Conservation (phyloP, 2,888 invertebrate species). For the Hipparchia semele region DNA sequence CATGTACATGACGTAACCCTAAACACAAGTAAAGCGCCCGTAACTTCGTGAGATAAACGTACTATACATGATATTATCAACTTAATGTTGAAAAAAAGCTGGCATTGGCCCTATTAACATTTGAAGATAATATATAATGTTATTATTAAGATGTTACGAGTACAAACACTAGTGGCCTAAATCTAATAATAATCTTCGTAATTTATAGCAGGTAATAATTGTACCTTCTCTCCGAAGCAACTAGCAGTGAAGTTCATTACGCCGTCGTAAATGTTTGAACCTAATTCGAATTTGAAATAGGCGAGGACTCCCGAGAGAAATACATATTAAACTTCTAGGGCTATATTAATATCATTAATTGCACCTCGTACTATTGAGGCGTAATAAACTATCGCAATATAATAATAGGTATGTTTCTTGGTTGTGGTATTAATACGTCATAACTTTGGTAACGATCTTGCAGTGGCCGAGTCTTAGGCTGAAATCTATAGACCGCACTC, state of each 20-base stretch:
- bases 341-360: conserved; percentile 32
- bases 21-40: too few species aligned
- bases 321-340: conserved; percentile 33
- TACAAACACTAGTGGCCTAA: background rate
- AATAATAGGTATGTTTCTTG: too few species aligned
- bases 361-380: conserved; percentile 18
- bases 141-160: background rate
- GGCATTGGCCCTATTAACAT: too few species aligned
- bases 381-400: conserved; percentile 12
- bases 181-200: conserved; percentile 4
- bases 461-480: too few species aligned
- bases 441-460: too few species aligned
- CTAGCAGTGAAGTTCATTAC: conserved; percentile 17
- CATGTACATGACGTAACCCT: too few species aligned
- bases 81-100: too few species aligned
- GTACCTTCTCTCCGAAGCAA: conserved; percentile 2
- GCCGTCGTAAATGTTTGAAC: conserved; percentile 20
- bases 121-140: too few species aligned
- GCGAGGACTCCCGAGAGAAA: conserved; percentile 19
- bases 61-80: too few species aligned
- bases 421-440: background rate
- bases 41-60: too few species aligned
- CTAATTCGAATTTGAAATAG: conserved; percentile 26
- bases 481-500: too few species aligned
- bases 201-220: conserved; percentile 12